Evolutionary conservation across 2,797 vertebrate genomes (phyloP).

Genomic region (Takifugu rubripes): DNA sequence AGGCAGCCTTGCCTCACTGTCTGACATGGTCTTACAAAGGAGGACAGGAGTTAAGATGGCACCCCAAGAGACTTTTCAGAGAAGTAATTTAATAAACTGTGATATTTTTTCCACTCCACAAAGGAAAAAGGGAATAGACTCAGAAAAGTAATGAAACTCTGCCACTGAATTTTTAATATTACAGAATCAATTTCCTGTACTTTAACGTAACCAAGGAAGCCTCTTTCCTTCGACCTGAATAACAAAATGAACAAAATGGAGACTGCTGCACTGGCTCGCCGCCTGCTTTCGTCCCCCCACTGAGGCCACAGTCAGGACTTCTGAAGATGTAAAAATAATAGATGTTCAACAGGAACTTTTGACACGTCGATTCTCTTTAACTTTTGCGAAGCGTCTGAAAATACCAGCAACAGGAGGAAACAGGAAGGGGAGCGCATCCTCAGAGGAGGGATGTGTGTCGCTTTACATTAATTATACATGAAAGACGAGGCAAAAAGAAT

Average conservation of each 20-base stretch:
- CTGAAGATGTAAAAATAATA: conserved; percentile 40
- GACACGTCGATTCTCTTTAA: conserved; percentile 13
- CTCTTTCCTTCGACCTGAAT: conserved; percentile 48
- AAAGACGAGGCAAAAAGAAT: background rate
- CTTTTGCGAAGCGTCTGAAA: conserved; percentile 25
- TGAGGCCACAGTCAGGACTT: conserved; percentile 22
- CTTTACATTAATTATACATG: conserved; percentile 21
- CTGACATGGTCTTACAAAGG: conserved; percentile 59
- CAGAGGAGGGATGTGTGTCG: conserved; percentile 2
- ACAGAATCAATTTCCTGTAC: conserved; percentile 73
- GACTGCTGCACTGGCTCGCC: conserved; percentile 32
- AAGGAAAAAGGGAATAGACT: conserved; percentile 64
- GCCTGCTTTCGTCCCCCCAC: conserved; percentile 11
- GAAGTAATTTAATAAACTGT: conserved; percentile 78
- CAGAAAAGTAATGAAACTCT: conserved; percentile 74
- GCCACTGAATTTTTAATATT: conserved; percentile 76
- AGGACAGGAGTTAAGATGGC: conserved; percentile 70
- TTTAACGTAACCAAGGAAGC: conserved; percentile 59
- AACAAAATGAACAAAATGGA: conserved; percentile 39
- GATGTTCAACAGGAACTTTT: conserved; percentile 37
- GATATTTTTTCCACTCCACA: conserved; percentile 68
- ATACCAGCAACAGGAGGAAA: conserved; percentile 10
- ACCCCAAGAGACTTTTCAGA: conserved; percentile 70
- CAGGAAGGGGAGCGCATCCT: conserved; percentile 2
- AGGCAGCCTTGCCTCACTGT: conserved; percentile 71